A percentile compares a stretch with the other conserved stretches of the same genome.
These are phyloP conservation scores for Odontamblyopus lacepedii DNA, from an alignment of 2,797 vertebrate genomes.

Conservation along the genomic window DNA sequence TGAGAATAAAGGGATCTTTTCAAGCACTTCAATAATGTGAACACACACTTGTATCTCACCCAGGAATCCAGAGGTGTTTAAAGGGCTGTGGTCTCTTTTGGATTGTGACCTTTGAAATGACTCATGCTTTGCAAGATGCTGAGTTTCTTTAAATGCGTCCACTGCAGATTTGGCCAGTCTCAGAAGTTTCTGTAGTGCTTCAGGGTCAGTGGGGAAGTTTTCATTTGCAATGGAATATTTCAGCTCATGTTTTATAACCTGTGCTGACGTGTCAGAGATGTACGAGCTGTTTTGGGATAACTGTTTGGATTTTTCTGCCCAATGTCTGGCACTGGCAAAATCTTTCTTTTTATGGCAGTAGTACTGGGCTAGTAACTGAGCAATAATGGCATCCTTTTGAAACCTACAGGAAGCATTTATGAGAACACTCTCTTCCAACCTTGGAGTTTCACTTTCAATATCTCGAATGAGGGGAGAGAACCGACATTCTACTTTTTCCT, in stretches of 20 bases:
- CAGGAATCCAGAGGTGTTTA: slow-evolving; percentile 62
- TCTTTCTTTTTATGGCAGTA: slow-evolving; percentile 65
- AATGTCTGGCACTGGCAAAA: slow-evolving; percentile 49
- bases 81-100: slow-evolving; percentile 39
- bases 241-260: slow-evolving; percentile 66
- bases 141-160: slow-evolving; percentile 63
- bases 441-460: slow-evolving; percentile 57
- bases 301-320: slow-evolving; percentile 55
- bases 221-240: slow-evolving; percentile 42
- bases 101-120: slow-evolving; percentile 9
- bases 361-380: slow-evolving; percentile 72
- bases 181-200: slow-evolving; percentile 42
- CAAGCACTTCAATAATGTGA: slow-evolving; percentile 56
- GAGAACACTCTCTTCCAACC: slow-evolving; percentile 60
- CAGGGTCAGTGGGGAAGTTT: slow-evolving; percentile 32
- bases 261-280: slow-evolving; percentile 70
- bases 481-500: slow-evolving; percentile 11
- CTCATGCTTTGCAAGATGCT: slow-evolving; percentile 65
- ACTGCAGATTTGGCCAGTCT: slow-evolving; percentile 60
- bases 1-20: slow-evolving; percentile 53
- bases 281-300: slow-evolving; percentile 62
- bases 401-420: slow-evolving; percentile 60
- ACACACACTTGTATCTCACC: slow-evolving; percentile 67
- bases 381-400: slow-evolving; percentile 59
- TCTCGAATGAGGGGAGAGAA: slow-evolving; percentile 71